A percentile compares a stretch with the other conserved stretches of the same genome.
Conservation (phyloP, 2,113 vertebrate genomes). For the Thalassarche chlororhynchos region DNA sequence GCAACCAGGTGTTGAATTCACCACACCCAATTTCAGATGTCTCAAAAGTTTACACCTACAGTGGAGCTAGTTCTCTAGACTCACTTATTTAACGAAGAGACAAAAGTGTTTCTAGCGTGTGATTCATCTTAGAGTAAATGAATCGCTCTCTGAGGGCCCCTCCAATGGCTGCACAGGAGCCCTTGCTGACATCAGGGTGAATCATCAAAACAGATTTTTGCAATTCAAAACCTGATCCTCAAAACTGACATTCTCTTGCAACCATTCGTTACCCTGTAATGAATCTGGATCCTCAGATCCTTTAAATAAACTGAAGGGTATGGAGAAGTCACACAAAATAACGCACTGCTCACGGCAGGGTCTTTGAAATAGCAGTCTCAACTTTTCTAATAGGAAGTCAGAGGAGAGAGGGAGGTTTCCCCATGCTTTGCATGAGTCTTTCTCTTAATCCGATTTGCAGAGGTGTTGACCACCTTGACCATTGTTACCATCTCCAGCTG, state of each 20-base stretch:
- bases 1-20: not conserved
- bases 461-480: not conserved
- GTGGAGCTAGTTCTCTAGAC: not conserved
- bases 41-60: not conserved
- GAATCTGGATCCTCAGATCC: not conserved
- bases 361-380: not conserved
- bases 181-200: not conserved
- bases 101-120: not conserved
- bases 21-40: not conserved
- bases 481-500: not conserved
- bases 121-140: constrained; percentile 16
- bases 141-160: not conserved
- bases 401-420: not conserved
- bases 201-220: not conserved
- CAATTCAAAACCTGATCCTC: not conserved
- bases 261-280: not conserved
- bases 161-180: not conserved
- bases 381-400: not conserved
- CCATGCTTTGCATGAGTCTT: not conserved
- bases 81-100: not conserved
- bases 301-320: not conserved
- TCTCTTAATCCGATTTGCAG: not conserved
- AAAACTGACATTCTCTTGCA: not conserved
- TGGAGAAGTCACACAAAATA: not conserved
- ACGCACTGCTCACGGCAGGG: fast-evolving